Evolutionary conservation across 2,888 invertebrate species (phyloP).

Genomic region (Harpalus rufipes): DNA sequence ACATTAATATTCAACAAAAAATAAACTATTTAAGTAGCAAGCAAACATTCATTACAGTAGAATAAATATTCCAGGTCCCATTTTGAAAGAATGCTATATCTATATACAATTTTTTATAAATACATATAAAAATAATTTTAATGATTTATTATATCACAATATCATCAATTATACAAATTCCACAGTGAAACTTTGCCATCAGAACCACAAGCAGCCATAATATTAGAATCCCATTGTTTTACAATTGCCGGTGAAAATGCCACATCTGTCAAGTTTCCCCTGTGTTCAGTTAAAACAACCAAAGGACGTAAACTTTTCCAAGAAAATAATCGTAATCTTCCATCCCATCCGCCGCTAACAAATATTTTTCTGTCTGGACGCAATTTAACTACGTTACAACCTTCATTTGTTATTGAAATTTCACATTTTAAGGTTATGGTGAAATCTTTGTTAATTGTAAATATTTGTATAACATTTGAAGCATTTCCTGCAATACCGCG

Average conservation of each 20-base stretch:
- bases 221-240: constrained; percentile 84
- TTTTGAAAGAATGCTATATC: constrained; percentile 9
- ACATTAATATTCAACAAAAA: constrained; percentile 5
- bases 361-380: constrained; percentile 86
- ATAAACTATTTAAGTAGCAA: constrained; percentile 15
- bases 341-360: constrained; percentile 88
- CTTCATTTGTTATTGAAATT: constrained; percentile 85
- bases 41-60: constrained; percentile 20
- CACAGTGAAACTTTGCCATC: constrained; percentile 89
- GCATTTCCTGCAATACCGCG: constrained; percentile 85
- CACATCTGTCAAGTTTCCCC: constrained; percentile 85
- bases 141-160: constrained; percentile 43
- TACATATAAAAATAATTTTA: constrained; percentile 63
- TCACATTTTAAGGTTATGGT: constrained; percentile 81
- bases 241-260: constrained; percentile 84
- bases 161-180: constrained; percentile 84
- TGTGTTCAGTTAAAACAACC: constrained; percentile 87
- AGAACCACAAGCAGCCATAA: constrained; percentile 88
- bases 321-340: constrained; percentile 86
- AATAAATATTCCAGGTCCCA: constrained; percentile 24
- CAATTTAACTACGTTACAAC: constrained; percentile 84
- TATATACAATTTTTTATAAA: constrained; percentile 35
- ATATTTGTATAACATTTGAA: constrained; percentile 80
- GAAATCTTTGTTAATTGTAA: constrained; percentile 80
- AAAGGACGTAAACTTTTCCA: constrained; percentile 87